Conservation (phyloP, 2,113 vertebrate genomes). For the Corythornis vintsioides region DNA sequence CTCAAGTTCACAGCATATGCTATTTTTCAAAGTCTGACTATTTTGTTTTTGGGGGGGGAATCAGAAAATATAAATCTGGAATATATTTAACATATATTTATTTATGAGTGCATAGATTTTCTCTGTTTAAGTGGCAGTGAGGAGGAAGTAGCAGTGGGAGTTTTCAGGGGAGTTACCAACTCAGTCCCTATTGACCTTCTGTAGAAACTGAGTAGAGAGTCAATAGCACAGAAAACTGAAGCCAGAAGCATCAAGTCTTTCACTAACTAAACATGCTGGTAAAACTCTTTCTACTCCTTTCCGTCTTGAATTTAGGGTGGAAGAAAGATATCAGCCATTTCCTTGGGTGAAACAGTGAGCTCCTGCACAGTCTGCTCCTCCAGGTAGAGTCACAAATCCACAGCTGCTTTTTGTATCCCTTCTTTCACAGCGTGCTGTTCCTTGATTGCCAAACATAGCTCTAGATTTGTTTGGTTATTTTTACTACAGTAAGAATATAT, state of each 20-base stretch:
- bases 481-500: neutral
- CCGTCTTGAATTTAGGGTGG: neutral
- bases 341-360: neutral
- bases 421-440: neutral
- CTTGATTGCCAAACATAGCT: neutral
- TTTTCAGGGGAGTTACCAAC: neutral
- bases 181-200: neutral
- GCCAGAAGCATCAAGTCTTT: neutral
- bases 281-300: neutral
- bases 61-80: neutral
- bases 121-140: neutral
- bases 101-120: slow-evolving; percentile 21
- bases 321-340: neutral
- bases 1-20: neutral
- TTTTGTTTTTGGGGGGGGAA: neutral
- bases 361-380: neutral
- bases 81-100: slow-evolving; percentile 1
- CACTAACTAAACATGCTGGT: neutral
- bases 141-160: neutral
- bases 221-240: neutral
- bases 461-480: neutral
- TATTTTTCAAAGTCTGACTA: slow-evolving; percentile 6
- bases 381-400: neutral
- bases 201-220: neutral
- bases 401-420: neutral